A percentile compares a stretch with the other conserved stretches of the same genome.
Evolutionary conservation across 1,140 invertebrate genomes (phyloP).

Genomic region (Tetranychus cinnabarinus): DNA sequence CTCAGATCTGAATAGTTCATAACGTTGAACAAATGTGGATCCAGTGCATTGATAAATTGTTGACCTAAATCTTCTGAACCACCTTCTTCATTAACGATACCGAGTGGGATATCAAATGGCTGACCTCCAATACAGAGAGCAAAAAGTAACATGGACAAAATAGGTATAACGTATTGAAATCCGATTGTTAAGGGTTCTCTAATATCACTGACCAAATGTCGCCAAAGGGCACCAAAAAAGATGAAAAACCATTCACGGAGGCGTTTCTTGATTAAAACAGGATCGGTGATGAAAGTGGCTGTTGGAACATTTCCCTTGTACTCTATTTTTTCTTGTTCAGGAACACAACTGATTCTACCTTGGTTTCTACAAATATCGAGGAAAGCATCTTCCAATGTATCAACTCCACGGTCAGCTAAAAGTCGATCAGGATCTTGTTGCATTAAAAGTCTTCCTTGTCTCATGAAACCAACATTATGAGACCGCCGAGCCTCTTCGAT

Average conservation of each 20-base stretch:
- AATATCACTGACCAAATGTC: constrained; percentile 8
- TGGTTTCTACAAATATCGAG: constrained; percentile 1
- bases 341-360: background rate
- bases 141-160: constrained; percentile 76
- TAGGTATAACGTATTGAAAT: constrained; percentile 73
- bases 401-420: background rate
- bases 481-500: constrained; percentile 22
- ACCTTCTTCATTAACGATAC: constrained; percentile 15
- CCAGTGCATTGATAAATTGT: background rate
- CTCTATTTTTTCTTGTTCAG: background rate
- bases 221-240: constrained; percentile 1
- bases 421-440: background rate
- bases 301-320: background rate
- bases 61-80: background rate
- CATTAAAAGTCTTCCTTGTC: constrained; percentile 11
- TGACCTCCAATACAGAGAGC: constrained; percentile 75
- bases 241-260: background rate
- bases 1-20: background rate
- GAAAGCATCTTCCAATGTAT: constrained; percentile 5
- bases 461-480: constrained; percentile 22
- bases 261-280: background rate
- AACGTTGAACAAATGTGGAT: background rate
- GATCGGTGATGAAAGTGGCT: background rate
- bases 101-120: constrained; percentile 54
- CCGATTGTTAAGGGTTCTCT: constrained; percentile 32